Evolutionary conservation across 2,113 vertebrate genomes (phyloP).

Genomic region (Pelecanoides urinatrix): DNA sequence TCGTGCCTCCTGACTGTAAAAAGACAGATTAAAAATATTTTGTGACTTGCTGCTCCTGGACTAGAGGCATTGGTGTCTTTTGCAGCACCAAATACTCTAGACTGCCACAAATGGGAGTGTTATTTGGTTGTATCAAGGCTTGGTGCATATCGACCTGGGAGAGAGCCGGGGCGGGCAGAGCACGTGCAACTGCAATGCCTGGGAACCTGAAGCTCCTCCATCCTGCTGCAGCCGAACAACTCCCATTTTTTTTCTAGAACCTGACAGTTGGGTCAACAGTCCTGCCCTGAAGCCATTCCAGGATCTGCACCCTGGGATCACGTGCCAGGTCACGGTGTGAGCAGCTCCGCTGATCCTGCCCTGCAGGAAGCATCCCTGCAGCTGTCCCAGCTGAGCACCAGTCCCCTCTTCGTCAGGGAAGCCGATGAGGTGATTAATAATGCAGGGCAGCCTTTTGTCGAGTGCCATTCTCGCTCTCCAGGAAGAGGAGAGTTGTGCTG

Average conservation of each 20-base stretch:
- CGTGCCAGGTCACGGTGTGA: neutral
- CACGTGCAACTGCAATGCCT: neutral
- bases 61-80: neutral
- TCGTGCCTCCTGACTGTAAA: neutral
- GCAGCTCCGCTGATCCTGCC: neutral
- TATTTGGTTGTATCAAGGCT: neutral
- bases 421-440: slow-evolving; percentile 35
- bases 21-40: neutral
- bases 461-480: slow-evolving; percentile 19
- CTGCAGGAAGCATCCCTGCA: neutral
- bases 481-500: slow-evolving; percentile 6
- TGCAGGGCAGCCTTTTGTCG: slow-evolving; percentile 45
- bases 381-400: neutral
- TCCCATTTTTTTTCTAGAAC: neutral
- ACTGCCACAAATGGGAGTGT: neutral
- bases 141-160: neutral
- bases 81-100: neutral
- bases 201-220: neutral
- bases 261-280: neutral
- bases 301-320: neutral
- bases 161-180: neutral
- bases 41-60: neutral
- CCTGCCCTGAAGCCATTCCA: neutral
- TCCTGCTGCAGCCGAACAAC: neutral
- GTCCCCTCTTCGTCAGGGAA: neutral